These are phyloP conservation scores for Eutrigla gurnardus DNA, from an alignment of 2,797 vertebrate species.

Conservation along the genomic window DNA sequence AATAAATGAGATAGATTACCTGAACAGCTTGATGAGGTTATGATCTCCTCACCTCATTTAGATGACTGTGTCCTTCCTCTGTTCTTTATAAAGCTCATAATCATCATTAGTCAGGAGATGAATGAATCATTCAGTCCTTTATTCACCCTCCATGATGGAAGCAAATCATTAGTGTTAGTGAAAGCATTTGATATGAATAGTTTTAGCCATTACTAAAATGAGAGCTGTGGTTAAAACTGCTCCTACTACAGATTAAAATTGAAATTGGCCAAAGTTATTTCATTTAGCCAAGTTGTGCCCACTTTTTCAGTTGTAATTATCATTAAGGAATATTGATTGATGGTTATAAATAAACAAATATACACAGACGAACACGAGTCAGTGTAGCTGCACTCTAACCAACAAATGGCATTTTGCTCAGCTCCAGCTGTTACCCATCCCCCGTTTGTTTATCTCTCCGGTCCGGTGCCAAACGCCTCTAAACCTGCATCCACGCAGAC, in stretches of 20 bases:
- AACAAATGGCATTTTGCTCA: neutral
- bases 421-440: conserved; percentile 64
- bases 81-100: neutral
- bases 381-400: too few species aligned
- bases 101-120: conserved; percentile 14
- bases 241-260: too few species aligned
- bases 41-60: neutral
- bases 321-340: too few species aligned
- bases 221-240: too few species aligned
- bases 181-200: neutral
- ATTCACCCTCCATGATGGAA: conserved; percentile 6
- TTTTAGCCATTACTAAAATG: too few species aligned
- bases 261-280: too few species aligned
- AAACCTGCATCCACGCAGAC: conserved; percentile 43
- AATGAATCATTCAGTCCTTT: neutral
- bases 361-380: too few species aligned
- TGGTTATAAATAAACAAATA: too few species aligned
- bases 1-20: conserved; percentile 12
- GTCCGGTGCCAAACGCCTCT: conserved; percentile 54
- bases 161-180: neutral
- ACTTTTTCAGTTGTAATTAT: too few species aligned
- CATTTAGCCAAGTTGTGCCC: too few species aligned
- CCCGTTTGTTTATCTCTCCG: conserved; percentile 58
- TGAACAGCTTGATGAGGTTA: neutral
- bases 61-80: conserved; percentile 7